Conservation (phyloP, 2,888 invertebrate genomes). For the Drosophila monieri region DNA sequence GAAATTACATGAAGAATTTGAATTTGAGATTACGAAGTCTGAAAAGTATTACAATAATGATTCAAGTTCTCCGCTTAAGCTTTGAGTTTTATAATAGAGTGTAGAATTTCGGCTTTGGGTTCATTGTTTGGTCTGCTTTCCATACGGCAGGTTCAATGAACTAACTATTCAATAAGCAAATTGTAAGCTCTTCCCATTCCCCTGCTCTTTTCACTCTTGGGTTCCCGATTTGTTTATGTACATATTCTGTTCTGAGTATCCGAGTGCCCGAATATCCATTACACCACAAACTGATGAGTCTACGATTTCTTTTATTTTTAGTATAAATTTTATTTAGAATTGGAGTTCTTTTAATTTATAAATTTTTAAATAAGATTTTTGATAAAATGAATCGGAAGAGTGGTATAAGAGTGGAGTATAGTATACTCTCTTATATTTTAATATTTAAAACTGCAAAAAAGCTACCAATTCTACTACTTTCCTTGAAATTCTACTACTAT, state of each 20-base stretch:
- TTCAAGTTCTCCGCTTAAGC: not conserved
- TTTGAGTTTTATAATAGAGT: not conserved
- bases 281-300: not conserved
- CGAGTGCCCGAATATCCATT: not conserved
- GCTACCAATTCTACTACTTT: too few relatives aligned
- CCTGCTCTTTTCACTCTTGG: not conserved
- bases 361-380: too few relatives aligned
- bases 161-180: conserved; percentile 59
- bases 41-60: not conserved
- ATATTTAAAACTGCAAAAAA: too few relatives aligned
- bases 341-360: not conserved
- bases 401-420: too few relatives aligned
- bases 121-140: conserved; percentile 39
- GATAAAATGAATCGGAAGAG: too few relatives aligned
- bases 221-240: not conserved
- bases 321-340: not conserved
- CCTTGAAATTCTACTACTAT: too few relatives aligned
- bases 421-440: too few relatives aligned
- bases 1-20: not conserved
- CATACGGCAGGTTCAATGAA: conserved; percentile 65
- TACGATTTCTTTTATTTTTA: not conserved
- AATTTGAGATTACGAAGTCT: not conserved
- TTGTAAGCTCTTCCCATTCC: conserved; percentile 56
- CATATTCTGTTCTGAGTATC: not conserved
- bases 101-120: conserved; percentile 15